Percentiles rank a stretch among this genome's conserved stretches.
Evolutionary conservation across 2,113 vertebrate genomes (phyloP).

Genomic region (Ailuropoda melanoleuca): DNA sequence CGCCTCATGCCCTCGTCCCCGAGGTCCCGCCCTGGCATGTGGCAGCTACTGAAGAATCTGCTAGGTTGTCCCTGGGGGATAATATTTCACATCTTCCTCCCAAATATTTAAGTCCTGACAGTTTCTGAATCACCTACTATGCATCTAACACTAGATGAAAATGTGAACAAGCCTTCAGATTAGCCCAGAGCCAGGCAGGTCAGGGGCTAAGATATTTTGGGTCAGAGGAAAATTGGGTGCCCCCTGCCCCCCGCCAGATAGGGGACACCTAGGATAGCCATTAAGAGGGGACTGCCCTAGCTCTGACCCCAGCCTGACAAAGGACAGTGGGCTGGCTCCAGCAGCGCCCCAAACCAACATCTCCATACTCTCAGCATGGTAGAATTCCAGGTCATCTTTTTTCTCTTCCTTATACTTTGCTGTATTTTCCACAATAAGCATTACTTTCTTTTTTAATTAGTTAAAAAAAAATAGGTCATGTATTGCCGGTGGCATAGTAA

Average conservation of each 20-base stretch:
- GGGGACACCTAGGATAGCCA: too few species aligned
- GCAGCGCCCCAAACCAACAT: neutral
- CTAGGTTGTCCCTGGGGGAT: neutral
- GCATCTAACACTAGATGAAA: neutral
- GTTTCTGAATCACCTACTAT: neutral
- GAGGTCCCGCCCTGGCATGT: neutral
- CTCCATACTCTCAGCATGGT: accelerated
- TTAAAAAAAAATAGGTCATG: neutral
- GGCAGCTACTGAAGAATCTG: neutral
- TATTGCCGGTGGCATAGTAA: neutral
- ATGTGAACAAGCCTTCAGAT: neutral
- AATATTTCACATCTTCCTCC: neutral
- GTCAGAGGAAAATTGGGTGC: neutral
- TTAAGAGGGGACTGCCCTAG: neutral
- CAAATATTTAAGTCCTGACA: neutral
- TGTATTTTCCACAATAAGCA: neutral
- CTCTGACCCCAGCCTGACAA: neutral
- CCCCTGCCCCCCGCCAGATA: accelerated
- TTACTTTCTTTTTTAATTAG: neutral
- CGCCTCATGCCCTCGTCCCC: neutral
- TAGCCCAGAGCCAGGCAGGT: neutral
- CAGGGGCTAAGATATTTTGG: neutral
- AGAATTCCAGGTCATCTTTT: neutral
- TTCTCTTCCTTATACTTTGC: neutral
- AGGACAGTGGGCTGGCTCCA: accelerated